phyloP scores from a whole-genome alignment of 2,888 invertebrate species.

The Leptothorax acervorum region DNA sequence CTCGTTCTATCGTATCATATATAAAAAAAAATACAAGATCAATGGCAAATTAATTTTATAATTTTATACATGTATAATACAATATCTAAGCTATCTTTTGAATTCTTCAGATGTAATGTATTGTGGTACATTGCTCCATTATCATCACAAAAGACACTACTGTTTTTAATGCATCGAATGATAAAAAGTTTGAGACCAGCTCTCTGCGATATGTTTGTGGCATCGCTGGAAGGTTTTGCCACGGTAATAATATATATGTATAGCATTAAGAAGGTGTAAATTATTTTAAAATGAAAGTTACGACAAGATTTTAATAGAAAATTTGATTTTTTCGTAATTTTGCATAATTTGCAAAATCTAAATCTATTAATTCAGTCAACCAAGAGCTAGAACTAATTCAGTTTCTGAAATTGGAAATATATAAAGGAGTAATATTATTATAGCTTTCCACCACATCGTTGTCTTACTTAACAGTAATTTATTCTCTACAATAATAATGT shows the following conservation, averaged over 20 bases:
- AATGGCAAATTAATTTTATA: neutral
- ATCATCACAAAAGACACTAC: conserved; percentile 22
- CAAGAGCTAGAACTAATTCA: neutral
- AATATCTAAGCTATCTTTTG: neutral
- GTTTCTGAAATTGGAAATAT: neutral
- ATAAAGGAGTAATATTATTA: conserved; percentile 2
- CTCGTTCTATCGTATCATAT: neutral
- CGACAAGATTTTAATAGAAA: neutral
- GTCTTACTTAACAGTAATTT: conserved; percentile 38
- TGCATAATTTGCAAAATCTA: neutral
- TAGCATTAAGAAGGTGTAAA: neutral
- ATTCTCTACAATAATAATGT: conserved; percentile 21
- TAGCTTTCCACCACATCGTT: conserved; percentile 28
- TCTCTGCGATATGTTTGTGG: neutral
- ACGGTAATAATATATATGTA: conserved; percentile 15
- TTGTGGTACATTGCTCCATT: conserved; percentile 42
- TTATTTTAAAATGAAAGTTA: conserved; percentile 5
- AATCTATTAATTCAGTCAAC: neutral
- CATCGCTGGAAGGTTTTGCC: conserved; percentile 26
- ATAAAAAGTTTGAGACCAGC: neutral
- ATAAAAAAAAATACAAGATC: neutral
- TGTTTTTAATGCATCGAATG: conserved; percentile 23
- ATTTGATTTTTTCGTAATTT: neutral
- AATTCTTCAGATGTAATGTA: conserved; percentile 32
- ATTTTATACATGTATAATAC: neutral